These are phyloP conservation scores for Nerophis ophidion DNA, from an alignment of 2,113 vertebrate genomes.

Conservation along the genomic window DNA sequence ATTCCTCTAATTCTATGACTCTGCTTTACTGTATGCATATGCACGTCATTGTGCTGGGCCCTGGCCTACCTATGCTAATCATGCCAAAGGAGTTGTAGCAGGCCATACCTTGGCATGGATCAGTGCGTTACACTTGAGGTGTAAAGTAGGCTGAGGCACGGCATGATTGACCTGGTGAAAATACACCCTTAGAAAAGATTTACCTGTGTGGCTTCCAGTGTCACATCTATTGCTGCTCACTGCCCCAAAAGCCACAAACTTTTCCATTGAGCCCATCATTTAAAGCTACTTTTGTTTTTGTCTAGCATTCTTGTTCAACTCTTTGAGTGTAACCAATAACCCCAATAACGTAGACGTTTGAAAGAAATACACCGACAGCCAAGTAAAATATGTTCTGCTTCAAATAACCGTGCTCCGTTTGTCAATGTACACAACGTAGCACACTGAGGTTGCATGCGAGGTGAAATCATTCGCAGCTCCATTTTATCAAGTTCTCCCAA, in stretches of 20 bases:
- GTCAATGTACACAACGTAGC: conserved; percentile 19
- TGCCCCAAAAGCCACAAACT: background rate
- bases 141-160: too few relatives aligned
- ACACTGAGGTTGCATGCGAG: conserved; percentile 53
- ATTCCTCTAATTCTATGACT: too few relatives aligned
- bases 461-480: conserved; percentile 61
- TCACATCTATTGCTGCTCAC: too few relatives aligned
- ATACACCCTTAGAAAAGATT: too few relatives aligned
- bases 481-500: conserved; percentile 38
- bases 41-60: too few relatives aligned
- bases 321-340: conserved; percentile 25
- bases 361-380: conserved; percentile 15
- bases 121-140: too few relatives aligned
- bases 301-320: conserved; percentile 17
- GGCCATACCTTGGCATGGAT: too few relatives aligned
- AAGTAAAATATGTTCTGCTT: conserved; percentile 34
- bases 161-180: too few relatives aligned
- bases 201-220: too few relatives aligned
- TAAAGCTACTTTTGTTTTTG: conserved; percentile 15
- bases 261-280: conserved; percentile 10
- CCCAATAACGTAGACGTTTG: conserved; percentile 14
- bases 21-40: too few relatives aligned
- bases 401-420: conserved; percentile 31
- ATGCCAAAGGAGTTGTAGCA: too few relatives aligned
- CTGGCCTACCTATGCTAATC: too few relatives aligned